Conservation (phyloP, 2,113 vertebrate species). For the Callionymus lyra region DNA sequence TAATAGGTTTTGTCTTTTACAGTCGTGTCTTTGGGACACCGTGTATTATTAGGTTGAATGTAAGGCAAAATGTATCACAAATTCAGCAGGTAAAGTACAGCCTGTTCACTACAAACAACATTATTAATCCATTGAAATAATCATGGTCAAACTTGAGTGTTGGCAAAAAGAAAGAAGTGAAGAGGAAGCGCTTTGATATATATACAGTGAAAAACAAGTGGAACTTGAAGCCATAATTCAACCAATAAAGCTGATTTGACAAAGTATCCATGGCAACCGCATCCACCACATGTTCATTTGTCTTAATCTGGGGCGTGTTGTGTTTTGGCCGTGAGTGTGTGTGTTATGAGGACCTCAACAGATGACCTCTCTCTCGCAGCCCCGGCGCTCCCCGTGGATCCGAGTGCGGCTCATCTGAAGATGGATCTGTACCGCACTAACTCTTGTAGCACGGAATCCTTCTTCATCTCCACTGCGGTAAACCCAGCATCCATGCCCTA, state of each 20-base stretch:
- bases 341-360: constrained; percentile 1
- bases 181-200: no score
- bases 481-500: constrained; percentile 1
- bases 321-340: constrained; percentile 11
- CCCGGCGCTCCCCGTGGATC: constrained; percentile 1
- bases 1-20: no score
- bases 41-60: no score
- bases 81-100: no score
- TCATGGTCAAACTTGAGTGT: no score
- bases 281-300: constrained; percentile 22
- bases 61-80: no score
- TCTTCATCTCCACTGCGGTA: constrained; percentile 1
- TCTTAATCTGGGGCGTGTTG: constrained; percentile 30
- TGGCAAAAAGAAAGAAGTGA: no score
- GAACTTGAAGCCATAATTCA: constrained; percentile 13
- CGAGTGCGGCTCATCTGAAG: constrained; percentile 8
- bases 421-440: constrained; percentile 5
- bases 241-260: constrained; percentile 25
- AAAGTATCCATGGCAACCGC: constrained; percentile 40
- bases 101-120: no score
- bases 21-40: no score
- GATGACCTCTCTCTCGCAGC: no score
- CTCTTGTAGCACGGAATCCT: background rate
- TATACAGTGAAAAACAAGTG: background rate
- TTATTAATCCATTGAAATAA: no score